Conservation (phyloP, 2,797 vertebrate species). For the Alosa sapidissima region DNA sequence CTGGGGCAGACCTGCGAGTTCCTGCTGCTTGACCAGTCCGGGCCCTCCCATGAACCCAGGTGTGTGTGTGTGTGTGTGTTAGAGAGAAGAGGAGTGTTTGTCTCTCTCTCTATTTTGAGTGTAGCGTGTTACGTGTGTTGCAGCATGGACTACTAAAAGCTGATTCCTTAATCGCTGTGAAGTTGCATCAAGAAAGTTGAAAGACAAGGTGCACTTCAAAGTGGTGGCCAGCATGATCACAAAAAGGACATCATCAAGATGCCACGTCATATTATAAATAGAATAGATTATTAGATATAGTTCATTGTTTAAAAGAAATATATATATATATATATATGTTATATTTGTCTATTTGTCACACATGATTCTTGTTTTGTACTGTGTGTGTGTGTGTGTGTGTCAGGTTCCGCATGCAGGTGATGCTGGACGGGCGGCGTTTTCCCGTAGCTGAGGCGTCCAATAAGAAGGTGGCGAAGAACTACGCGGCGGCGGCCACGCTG, state of each 20-base stretch:
- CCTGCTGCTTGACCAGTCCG: constrained; percentile 86
- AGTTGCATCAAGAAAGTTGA: too few species aligned
- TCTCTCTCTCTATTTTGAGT: too few species aligned
- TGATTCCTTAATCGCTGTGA: too few species aligned
- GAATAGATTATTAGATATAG: too few species aligned
- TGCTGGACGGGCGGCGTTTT: constrained; percentile 85
- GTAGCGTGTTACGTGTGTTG: too few species aligned
- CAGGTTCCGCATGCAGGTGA: constrained; percentile 95
- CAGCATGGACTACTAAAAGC: too few species aligned
- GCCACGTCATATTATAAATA: too few species aligned
- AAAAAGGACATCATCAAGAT: too few species aligned
- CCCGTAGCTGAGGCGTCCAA: constrained; percentile 90
- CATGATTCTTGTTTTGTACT: too few species aligned
- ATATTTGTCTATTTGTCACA: not conserved
- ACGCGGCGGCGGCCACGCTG: constrained; percentile 87
- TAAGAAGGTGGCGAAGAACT: constrained; percentile 95
- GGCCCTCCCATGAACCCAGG: constrained; percentile 94
- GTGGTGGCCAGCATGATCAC: too few species aligned
- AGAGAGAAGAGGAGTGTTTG: not conserved
- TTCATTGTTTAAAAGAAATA: too few species aligned
- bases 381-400: constrained; percentile 3
- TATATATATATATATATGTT: not conserved
- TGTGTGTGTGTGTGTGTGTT: constrained; percentile 59
- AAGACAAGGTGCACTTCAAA: too few species aligned
- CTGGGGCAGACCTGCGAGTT: constrained; percentile 89